Evolutionary conservation across 37 sponge, comb jelly and placozoan genomes (phyloP).

Genomic region (Bolinopsis microptera): DNA sequence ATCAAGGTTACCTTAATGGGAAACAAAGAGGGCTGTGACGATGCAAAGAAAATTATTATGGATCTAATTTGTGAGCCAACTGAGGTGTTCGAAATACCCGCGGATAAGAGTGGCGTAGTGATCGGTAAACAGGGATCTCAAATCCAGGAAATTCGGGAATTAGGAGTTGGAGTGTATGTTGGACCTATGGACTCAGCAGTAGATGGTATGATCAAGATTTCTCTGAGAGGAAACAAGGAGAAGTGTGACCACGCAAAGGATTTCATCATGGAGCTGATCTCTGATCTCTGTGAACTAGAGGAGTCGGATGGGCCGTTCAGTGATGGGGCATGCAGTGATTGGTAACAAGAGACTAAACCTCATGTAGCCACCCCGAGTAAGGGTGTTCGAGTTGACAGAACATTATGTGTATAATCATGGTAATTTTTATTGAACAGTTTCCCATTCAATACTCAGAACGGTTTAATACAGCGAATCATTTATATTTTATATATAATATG

Average conservation of each 20-base stretch:
- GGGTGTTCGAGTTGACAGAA: too few species aligned
- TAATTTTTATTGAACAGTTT: too few species aligned
- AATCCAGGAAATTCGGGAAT: slow-evolving; percentile 27
- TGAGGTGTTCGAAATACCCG: background rate
- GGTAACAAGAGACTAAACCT: too few species aligned
- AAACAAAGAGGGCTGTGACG: background rate
- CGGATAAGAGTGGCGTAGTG: background rate
- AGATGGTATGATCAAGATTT: background rate
- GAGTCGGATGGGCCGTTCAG: too few species aligned
- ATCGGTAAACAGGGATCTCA: slow-evolving; percentile 7
- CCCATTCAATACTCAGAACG: too few species aligned
- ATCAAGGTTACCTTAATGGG: slow-evolving; percentile 45
- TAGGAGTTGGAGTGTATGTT: background rate
- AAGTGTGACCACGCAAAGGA: background rate
- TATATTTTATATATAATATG: too few species aligned
- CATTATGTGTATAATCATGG: too few species aligned
- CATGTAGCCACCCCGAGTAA: too few species aligned
- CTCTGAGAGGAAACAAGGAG: background rate
- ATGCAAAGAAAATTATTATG: background rate
- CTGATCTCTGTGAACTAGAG: too few species aligned
- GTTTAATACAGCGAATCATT: too few species aligned
- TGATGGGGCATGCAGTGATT: too few species aligned
- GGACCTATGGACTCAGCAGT: background rate
- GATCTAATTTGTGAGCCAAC: background rate
- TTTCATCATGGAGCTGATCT: background rate